Evolutionary conservation across 2,113 vertebrate species (phyloP).

Genomic region (Azemiops feae): DNA sequence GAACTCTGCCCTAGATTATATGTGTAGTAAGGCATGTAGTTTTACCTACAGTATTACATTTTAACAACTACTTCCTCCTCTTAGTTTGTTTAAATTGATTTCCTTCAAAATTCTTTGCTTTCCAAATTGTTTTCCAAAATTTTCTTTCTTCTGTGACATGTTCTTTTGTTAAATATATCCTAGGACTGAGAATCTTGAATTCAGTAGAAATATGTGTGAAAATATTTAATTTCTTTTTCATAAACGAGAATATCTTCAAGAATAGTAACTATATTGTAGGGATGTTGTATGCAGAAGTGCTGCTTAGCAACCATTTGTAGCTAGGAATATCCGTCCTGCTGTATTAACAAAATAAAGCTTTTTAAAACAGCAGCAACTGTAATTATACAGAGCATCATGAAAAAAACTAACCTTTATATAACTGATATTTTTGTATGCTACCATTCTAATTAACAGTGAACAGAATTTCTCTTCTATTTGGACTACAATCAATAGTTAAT

Average conservation of each 20-base stretch:
- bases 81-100: background rate
- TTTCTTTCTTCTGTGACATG: background rate
- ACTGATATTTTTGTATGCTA: background rate
- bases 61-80: background rate
- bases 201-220: background rate
- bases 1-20: background rate
- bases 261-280: background rate
- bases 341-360: background rate
- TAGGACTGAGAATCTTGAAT: background rate
- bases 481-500: background rate
- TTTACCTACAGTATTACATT: background rate
- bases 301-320: constrained; percentile 1
- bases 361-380: background rate
- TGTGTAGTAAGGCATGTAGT: background rate
- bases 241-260: background rate
- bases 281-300: background rate
- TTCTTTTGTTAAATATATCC: background rate
- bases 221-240: background rate
- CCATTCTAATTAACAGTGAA: background rate
- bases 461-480: background rate
- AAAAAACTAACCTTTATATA: background rate
- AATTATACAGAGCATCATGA: background rate
- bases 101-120: too few relatives aligned
- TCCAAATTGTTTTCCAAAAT: background rate
- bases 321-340: background rate